Evolutionary conservation across 1,140 invertebrate genomes (phyloP).

Genomic region (Atta cephalotes): DNA sequence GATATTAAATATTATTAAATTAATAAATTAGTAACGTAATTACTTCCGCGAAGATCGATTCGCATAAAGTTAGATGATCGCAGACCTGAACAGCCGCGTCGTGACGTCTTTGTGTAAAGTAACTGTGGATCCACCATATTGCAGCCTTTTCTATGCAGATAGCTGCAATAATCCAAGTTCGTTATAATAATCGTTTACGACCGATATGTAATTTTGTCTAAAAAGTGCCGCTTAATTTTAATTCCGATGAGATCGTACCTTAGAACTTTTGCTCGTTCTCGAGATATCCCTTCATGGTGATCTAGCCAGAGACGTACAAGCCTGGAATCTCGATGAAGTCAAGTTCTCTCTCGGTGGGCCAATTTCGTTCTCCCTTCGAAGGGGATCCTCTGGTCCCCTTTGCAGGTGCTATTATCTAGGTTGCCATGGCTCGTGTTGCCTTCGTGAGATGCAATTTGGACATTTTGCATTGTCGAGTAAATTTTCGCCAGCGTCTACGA

Average conservation of each 20-base stretch:
- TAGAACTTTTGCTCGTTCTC: neutral
- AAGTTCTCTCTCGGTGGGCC: constrained; percentile 59
- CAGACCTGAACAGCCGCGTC: neutral
- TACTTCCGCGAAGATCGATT: neutral
- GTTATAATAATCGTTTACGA: constrained; percentile 23
- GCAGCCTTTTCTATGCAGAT: constrained; percentile 27
- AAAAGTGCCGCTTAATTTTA: constrained; percentile 22
- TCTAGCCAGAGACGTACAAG: neutral
- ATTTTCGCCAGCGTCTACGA: neutral
- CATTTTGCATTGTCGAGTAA: neutral
- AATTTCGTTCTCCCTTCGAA: constrained; percentile 59
- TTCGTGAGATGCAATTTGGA: neutral
- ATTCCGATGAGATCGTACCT: constrained; percentile 38
- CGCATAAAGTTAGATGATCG: neutral
- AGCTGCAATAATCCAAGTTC: constrained; percentile 21
- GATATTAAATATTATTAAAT: neutral
- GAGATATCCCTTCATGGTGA: constrained; percentile 20
- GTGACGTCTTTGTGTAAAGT: neutral
- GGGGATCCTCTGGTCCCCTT: neutral
- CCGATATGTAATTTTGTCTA: neutral
- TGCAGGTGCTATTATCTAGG: constrained; percentile 57
- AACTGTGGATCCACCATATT: neutral
- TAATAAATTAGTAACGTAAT: neutral
- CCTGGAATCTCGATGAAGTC: neutral
- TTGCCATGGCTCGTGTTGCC: constrained; percentile 49